phyloP scores from a whole-genome alignment of 2,113 vertebrate genomes.

The Odocoileus virginianus region DNA sequence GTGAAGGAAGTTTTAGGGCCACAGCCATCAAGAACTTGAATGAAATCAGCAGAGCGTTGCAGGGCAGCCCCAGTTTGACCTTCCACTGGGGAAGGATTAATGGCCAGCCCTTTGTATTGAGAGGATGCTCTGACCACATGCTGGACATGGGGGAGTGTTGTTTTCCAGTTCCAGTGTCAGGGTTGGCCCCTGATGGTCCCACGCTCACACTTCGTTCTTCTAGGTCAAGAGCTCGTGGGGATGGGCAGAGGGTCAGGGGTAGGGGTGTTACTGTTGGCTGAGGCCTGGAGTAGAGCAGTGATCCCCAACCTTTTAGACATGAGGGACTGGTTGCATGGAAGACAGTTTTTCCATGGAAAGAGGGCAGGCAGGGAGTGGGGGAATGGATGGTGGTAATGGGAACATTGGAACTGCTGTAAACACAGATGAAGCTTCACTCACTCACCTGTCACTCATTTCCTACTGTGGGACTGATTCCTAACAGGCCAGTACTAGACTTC shows the following conservation, averaged over 20 bases:
- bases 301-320: background rate
- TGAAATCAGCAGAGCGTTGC: slow-evolving; percentile 33
- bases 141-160: background rate
- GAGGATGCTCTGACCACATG: background rate
- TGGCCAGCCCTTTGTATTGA: slow-evolving; percentile 31
- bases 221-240: background rate
- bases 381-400: background rate
- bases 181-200: background rate
- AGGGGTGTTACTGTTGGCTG: background rate
- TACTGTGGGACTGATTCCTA: background rate
- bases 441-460: background rate
- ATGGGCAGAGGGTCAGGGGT: background rate
- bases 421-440: background rate
- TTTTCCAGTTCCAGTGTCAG: background rate
- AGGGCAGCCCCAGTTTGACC: slow-evolving; percentile 48
- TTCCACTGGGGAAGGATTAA: slow-evolving; percentile 52
- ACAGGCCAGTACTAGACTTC: background rate
- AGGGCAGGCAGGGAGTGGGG: background rate
- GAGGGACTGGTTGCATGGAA: background rate
- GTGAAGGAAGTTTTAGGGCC: slow-evolving; percentile 2
- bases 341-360: background rate
- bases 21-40: slow-evolving; percentile 10
- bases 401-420: background rate
- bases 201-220: background rate
- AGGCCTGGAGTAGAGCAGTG: background rate